Base-by-base conservation (phyloP, 2,888 invertebrate species). In the Mystacides longicornis region DNA sequence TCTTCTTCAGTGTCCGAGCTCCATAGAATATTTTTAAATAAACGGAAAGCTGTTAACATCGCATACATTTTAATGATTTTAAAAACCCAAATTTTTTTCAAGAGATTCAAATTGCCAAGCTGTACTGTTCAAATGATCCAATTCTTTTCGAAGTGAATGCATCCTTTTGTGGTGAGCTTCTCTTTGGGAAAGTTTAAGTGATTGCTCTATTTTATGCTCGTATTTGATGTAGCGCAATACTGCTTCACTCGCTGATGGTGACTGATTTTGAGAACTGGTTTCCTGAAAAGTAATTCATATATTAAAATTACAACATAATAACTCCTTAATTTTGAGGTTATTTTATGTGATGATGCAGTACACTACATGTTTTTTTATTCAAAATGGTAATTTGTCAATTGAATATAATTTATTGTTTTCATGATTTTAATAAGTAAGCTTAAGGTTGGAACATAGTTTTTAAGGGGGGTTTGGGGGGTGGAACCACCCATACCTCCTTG, bases 41-140 rank as follows among this genome's bases (percentile, higher is more conserved):
- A 37, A 37, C 37, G 37, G 37, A 37, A 37, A n/a, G 37, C 37
- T n/a, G 37, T 16, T n/a, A 16, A 16, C 16, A 37, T 37, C 3
- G 37, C 37, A 14, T 37, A 37, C 37, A 37, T 37, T 3, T n/a
- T n/a, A n/a, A n/a, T 27, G 16, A 7, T 65, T 18, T 47, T 71
- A 74, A 65, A 82, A 82, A 20, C 80, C 79, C 67, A 82, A 79
- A 56, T 80, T 83, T 69, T 82, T 85, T 60, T 88, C 87, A 63
- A 82, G 78, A 42, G 80, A 72, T 51, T 86, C 83, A 73, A 86
- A 89, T 70, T 86, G 84, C 90, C 90, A 90, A 66, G 88, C 86
- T 0, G 89, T 89, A 52, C 83, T 81, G 67, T 85, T 87, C n/a
- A 90, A 71, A 66, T 83, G 85, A 62, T 87, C 87, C 54, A 89